Conservation (phyloP, 2,113 vertebrate species). For the Porphyrio hochstetteri region DNA sequence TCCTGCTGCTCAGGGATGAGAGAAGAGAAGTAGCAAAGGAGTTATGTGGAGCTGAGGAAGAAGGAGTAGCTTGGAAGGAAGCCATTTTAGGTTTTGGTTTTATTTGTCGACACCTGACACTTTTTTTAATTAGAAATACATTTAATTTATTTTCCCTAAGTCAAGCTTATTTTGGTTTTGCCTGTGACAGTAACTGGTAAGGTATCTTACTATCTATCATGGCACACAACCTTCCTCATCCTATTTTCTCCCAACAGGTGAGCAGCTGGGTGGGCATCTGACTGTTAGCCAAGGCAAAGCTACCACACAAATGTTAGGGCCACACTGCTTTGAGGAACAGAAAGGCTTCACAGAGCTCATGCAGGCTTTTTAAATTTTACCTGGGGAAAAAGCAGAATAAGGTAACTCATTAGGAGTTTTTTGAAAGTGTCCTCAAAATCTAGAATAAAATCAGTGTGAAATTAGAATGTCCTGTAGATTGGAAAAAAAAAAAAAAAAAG, state of each 20-base stretch:
- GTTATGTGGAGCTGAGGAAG: not conserved
- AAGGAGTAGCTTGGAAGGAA: not conserved
- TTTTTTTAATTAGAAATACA: not conserved
- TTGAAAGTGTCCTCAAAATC: not conserved
- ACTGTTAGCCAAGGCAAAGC: not conserved
- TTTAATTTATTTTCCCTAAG: not conserved
- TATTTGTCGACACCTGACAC: not conserved
- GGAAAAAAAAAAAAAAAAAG: too few species aligned
- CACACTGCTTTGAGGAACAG: not conserved
- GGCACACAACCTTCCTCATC: not conserved
- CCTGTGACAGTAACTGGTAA: not conserved
- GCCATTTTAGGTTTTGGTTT: not conserved
- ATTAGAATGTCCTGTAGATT: not conserved
- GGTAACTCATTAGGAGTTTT: not conserved
- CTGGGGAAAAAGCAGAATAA: not conserved
- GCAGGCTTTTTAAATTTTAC: accelerated
- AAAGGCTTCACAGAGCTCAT: not conserved
- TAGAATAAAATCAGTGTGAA: not conserved
- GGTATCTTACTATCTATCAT: not conserved
- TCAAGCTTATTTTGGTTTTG: not conserved
- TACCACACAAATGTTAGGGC: accelerated
- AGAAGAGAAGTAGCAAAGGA: not conserved
- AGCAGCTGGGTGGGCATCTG: not conserved
- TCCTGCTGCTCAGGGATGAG: not conserved
- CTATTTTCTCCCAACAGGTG: not conserved